Percentiles rank a stretch among this genome's conserved stretches.
phyloP scores from a whole-genome alignment of 1,140 invertebrate species.

The Neuroterus valhalla region DNA sequence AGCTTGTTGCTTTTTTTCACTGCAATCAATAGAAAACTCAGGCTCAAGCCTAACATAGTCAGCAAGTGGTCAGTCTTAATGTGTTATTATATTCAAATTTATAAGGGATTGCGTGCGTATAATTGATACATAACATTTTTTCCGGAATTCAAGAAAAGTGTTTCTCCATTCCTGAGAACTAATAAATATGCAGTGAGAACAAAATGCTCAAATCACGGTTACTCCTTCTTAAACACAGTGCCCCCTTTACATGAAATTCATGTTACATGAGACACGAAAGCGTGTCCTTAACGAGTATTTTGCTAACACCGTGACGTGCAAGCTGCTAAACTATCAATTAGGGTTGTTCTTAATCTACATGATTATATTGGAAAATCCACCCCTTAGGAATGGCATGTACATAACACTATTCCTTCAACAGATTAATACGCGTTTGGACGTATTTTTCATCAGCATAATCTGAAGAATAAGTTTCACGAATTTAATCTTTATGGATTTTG shows the following conservation, averaged over 20 bases:
- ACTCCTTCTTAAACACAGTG: neutral
- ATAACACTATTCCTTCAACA: no score
- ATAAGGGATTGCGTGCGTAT: neutral
- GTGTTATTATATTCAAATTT: constrained; percentile 25
- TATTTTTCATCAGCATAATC: no score
- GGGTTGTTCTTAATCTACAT: constrained; percentile 32
- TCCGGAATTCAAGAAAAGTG: neutral
- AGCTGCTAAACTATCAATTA: constrained; percentile 53
- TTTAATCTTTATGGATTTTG: no score
- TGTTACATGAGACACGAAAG: constrained; percentile 58
- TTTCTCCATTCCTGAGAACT: neutral
- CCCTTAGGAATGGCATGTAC: no score
- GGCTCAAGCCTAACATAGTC: neutral
- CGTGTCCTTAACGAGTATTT: constrained; percentile 46
- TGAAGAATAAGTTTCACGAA: no score
- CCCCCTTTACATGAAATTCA: constrained; percentile 25
- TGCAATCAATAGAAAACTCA: neutral
- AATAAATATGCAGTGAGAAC: neutral
- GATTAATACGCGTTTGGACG: no score
- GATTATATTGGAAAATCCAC: neutral
- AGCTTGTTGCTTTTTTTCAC: neutral
- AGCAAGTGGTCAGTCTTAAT: neutral
- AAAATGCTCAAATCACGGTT: neutral
- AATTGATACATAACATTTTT: neutral
- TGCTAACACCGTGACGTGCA: constrained; percentile 48